These are phyloP conservation scores for Oreocharis arfaki DNA, from an alignment of 2,113 vertebrate species.

Conservation along the genomic window DNA sequence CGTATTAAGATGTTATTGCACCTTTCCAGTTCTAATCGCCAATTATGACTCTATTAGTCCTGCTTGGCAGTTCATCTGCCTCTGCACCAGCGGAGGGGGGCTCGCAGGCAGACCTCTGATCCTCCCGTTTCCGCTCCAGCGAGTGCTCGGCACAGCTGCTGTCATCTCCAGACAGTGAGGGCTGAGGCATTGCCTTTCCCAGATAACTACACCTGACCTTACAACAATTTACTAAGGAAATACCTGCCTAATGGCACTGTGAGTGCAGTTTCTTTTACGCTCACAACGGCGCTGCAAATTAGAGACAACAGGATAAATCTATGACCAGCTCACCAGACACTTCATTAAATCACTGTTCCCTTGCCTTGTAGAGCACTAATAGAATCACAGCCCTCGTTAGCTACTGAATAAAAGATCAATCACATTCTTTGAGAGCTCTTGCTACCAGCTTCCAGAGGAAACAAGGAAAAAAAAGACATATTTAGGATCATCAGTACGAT, in stretches of 20 bases:
- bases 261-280: slow-evolving; percentile 61
- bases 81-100: slow-evolving; percentile 78
- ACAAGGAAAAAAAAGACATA: slow-evolving; percentile 66
- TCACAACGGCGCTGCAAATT: slow-evolving; percentile 74
- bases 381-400: slow-evolving; percentile 95
- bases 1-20: slow-evolving; percentile 82
- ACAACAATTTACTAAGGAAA: slow-evolving; percentile 83
- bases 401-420: slow-evolving; percentile 92
- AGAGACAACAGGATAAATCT: slow-evolving; percentile 85
- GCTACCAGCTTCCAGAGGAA: slow-evolving; percentile 79
- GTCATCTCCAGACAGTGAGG: slow-evolving; percentile 77
- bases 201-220: slow-evolving; percentile 87
- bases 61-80: slow-evolving; percentile 94
- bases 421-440: slow-evolving; percentile 84
- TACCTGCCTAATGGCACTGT: slow-evolving; percentile 80
- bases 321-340: slow-evolving; percentile 88
- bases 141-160: slow-evolving; percentile 73
- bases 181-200: slow-evolving; percentile 69
- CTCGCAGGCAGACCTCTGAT: slow-evolving; percentile 84
- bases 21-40: slow-evolving; percentile 89
- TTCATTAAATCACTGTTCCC: slow-evolving; percentile 95
- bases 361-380: slow-evolving; percentile 88
- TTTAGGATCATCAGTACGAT: slow-evolving; percentile 83
- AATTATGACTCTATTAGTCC: slow-evolving; percentile 99
- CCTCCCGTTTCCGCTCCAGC: slow-evolving; percentile 78